phyloP scores from a whole-genome alignment of 2,888 invertebrate genomes.

The Colletes collaris region DNA sequence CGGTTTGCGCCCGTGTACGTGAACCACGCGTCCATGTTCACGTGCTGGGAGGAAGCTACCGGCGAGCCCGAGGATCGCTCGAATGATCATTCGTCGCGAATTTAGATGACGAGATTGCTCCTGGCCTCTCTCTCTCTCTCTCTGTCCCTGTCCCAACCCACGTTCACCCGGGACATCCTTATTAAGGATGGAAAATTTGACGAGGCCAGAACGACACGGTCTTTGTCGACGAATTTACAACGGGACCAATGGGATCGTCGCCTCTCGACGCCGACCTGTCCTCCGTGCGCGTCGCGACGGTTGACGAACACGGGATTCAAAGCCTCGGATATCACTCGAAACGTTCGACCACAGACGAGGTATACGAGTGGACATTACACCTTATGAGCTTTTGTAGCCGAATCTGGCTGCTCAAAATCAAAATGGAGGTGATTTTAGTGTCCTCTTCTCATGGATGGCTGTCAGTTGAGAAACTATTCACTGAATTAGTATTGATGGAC shows the following conservation, averaged over 20 bases:
- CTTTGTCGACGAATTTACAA: slow-evolving; percentile 11
- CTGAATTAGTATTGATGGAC: too few relatives aligned
- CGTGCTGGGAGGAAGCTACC: slow-evolving; percentile 28
- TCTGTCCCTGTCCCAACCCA: background rate
- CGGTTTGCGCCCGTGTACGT: slow-evolving; percentile 47
- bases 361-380: too few relatives aligned
- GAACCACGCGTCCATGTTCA: slow-evolving; percentile 44
- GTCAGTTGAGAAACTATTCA: too few relatives aligned
- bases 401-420: too few relatives aligned
- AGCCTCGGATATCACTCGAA: background rate
- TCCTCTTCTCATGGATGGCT: too few relatives aligned
- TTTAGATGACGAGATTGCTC: slow-evolving; percentile 69
- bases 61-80: slow-evolving; percentile 14
- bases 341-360: too few relatives aligned
- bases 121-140: background rate
- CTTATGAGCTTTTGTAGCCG: too few relatives aligned
- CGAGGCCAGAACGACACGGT: background rate
- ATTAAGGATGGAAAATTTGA: slow-evolving; percentile 66
- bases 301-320: background rate
- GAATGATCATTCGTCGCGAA: slow-evolving; percentile 67
- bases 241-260: background rate
- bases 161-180: slow-evolving; percentile 62
- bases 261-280: background rate
- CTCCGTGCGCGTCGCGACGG: background rate
- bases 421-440: too few relatives aligned